phyloP scores from a whole-genome alignment of 2,113 vertebrate species.

The Epinephelus cyanopodus region DNA sequence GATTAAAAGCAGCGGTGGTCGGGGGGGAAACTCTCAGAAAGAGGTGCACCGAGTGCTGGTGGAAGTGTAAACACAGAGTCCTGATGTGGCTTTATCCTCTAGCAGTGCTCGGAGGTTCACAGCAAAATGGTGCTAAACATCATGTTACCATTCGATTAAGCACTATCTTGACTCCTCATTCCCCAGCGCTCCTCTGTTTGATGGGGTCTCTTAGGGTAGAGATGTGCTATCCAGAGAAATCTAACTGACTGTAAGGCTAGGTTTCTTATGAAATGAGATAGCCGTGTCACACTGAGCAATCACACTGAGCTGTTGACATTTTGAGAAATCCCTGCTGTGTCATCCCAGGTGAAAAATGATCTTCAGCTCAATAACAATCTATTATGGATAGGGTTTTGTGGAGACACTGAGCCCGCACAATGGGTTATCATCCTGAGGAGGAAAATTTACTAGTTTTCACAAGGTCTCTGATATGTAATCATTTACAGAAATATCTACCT shows the following conservation, averaged over 20 bases:
- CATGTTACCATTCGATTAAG: slow-evolving; percentile 9
- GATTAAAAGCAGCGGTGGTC: slow-evolving; percentile 58
- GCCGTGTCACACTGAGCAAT: slow-evolving; percentile 63
- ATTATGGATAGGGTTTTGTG: slow-evolving; percentile 70
- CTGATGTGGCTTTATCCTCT: neutral
- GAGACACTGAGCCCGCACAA: slow-evolving; percentile 30
- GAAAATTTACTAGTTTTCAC: slow-evolving; percentile 5
- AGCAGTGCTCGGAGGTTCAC: neutral
- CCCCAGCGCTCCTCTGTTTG: neutral
- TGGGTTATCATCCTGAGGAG: slow-evolving; percentile 34
- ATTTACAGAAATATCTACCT: neutral
- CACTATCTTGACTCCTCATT: slow-evolving; percentile 2
- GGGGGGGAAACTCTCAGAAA: slow-evolving; percentile 37
- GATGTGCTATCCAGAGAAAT: no score
- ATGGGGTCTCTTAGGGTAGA: neutral
- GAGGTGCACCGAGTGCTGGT: slow-evolving; percentile 18
- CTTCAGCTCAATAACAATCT: slow-evolving; percentile 71
- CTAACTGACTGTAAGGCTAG: slow-evolving; percentile 3
- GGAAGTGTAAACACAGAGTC: slow-evolving; percentile 1
- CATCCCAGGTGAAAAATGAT: slow-evolving; percentile 71
- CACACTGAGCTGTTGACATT: slow-evolving; percentile 78
- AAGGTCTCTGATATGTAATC: neutral
- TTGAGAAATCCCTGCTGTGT: slow-evolving; percentile 73
- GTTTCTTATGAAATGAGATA: slow-evolving; percentile 57
- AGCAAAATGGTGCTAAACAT: slow-evolving; percentile 3